Conservation (phyloP, 1,140 invertebrate species). For the Chymomyza costata region DNA sequence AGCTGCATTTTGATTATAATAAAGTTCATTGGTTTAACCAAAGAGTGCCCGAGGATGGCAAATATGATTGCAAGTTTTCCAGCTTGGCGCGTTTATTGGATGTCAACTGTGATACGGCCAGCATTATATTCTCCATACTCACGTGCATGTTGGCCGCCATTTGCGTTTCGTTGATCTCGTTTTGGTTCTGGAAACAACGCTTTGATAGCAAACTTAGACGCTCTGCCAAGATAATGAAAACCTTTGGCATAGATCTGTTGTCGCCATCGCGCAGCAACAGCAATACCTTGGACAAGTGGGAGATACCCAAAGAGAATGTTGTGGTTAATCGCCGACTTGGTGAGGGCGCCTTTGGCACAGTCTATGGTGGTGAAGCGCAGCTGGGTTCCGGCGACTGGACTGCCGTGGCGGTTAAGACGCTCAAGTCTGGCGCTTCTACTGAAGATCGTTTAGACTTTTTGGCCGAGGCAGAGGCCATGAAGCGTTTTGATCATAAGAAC, state of each 20-base stretch:
- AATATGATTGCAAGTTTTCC: slow-evolving; percentile 81
- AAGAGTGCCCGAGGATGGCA: slow-evolving; percentile 82
- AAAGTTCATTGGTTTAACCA: slow-evolving; percentile 81
- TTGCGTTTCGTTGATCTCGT: slow-evolving; percentile 82
- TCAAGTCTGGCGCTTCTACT: slow-evolving; percentile 87
- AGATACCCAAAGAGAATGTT: slow-evolving; percentile 87
- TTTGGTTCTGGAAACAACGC: slow-evolving; percentile 83
- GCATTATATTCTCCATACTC: slow-evolving; percentile 25
- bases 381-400: slow-evolving; percentile 85
- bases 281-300: slow-evolving; percentile 87
- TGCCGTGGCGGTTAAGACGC: slow-evolving; percentile 92
- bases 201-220: slow-evolving; percentile 84
- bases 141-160: slow-evolving; percentile 76
- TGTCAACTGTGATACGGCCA: slow-evolving; percentile 83
- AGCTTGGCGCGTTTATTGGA: slow-evolving; percentile 80
- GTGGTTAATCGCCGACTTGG: slow-evolving; percentile 93
- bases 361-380: slow-evolving; percentile 89
- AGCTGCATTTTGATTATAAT: slow-evolving; percentile 77
- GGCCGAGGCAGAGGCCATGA: slow-evolving; percentile 95
- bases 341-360: slow-evolving; percentile 92
- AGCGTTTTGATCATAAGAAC: slow-evolving; percentile 92
- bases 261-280: slow-evolving; percentile 76
- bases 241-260: slow-evolving; percentile 81
- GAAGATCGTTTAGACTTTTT: slow-evolving; percentile 95
- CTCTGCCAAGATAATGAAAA: slow-evolving; percentile 84